Evolutionary conservation across 2,113 vertebrate genomes (phyloP), one percentile per base, ranked within the genome.

Genomic region (Etia nguti): DNA sequence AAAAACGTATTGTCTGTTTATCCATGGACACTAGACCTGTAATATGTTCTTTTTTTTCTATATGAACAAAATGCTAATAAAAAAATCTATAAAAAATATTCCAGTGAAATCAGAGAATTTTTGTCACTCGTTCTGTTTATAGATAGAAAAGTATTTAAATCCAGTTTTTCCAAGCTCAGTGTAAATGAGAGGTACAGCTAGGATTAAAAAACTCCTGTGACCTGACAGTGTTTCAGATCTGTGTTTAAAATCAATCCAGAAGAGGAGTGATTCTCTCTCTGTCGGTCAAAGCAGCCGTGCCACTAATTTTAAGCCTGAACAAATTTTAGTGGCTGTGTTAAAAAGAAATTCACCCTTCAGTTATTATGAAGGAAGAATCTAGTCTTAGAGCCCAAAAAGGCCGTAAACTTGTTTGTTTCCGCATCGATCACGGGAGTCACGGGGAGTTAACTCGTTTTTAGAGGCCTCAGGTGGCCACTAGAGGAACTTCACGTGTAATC

Each of bases 41-140:
- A 36, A n/a, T n/a, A 62, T 62, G 31, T 62, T 62, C 18, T 62
- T 36, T 62, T 3, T 31, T 65, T 65, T 36, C 31, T n/a, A n/a
- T 18, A n/a, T 65, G 18, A 65, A 65, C 18, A 36, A 36, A n/a
- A 62, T 11, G 10, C 31, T 11, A n/a, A 62, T 36, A 11, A 62
- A 62, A 36, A 36, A 2, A 62, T 36, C 31, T 62, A 11, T 20
- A 0, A 0, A 34, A 34, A 62, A 62, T 2, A 5, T 36, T 62
- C 31, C 59, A 62, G 1, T 6, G 59, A 62, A 62, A 62, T 62
- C 31, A n/a, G 0, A 62, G 31, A 62, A 4, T 62, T 11, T 60
- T 62, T 62, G 29, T 62, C 2, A 34, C 59, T 62, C 5, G 1
- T 0, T 62, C 59, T 62, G 59, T 20, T 62, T 36, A 11, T n/a